Percentiles rank a stretch among this genome's conserved stretches.
These are phyloP conservation scores for Hydrocynus forskahlii DNA, from an alignment of 2,797 vertebrate species.

Conservation along the genomic window DNA sequence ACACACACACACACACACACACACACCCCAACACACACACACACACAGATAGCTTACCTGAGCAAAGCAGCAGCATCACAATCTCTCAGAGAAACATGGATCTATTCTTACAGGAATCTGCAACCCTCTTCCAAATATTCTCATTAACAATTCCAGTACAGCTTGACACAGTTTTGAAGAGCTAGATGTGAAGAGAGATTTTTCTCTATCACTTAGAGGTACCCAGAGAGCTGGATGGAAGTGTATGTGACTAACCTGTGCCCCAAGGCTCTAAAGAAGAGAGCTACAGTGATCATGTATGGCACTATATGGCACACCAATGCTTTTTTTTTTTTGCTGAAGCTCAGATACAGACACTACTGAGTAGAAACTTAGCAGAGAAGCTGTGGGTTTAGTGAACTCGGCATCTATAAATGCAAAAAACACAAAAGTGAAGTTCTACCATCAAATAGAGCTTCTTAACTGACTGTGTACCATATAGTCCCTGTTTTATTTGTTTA, in stretches of 20 bases:
- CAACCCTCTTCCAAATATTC: background rate
- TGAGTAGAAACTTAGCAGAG: background rate
- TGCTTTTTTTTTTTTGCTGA: background rate
- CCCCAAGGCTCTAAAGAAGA: background rate
- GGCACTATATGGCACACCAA: background rate
- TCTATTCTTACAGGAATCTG: conserved; percentile 15
- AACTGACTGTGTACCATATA: background rate
- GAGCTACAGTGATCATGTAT: background rate
- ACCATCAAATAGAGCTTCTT: too few species aligned
- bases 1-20: background rate
- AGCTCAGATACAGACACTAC: background rate
- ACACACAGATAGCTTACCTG: conserved; percentile 1
- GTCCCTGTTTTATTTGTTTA: background rate
- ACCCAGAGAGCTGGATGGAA: background rate
- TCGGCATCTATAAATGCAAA: background rate
- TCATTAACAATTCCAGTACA: conserved; percentile 20
- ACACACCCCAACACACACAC: conserved; percentile 11
- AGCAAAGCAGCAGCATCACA: conserved; percentile 1
- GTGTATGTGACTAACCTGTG: background rate
- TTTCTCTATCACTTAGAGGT: background rate
- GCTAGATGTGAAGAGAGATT: background rate
- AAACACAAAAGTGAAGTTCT: background rate
- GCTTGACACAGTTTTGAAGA: conserved; percentile 12
- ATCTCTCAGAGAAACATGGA: conserved; percentile 3
- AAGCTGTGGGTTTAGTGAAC: too few species aligned